Conservation (phyloP, 2,797 vertebrate genomes). For the Hapalemur alaotrensis region DNA sequence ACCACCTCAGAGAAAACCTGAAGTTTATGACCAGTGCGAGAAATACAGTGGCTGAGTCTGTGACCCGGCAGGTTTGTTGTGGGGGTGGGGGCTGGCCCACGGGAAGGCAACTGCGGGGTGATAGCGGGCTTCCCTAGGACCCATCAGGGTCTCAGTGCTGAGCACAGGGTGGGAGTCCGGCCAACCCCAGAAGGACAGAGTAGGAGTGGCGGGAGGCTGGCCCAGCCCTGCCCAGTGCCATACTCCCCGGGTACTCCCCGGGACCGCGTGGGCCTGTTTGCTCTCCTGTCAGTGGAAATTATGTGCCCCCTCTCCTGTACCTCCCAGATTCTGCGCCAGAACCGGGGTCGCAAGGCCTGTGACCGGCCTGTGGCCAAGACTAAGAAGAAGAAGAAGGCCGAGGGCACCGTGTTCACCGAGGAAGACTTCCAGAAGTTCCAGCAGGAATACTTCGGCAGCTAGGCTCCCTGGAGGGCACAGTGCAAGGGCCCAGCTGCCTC, state of each 20-base stretch:
- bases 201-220: background rate
- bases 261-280: background rate
- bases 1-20: slow-evolving; percentile 83
- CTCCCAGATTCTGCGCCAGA: slow-evolving; percentile 82
- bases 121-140: background rate
- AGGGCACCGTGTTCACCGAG: slow-evolving; percentile 86
- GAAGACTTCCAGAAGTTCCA: slow-evolving; percentile 88
- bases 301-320: background rate
- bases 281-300: background rate
- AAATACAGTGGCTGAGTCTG: slow-evolving; percentile 54
- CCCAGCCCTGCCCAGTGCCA: background rate
- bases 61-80: slow-evolving; percentile 79
- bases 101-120: background rate
- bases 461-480: background rate
- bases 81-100: rapidly evolving
- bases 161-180: background rate
- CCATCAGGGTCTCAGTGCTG: background rate
- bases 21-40: slow-evolving; percentile 80
- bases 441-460: slow-evolving; percentile 86
- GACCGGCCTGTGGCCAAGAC: slow-evolving; percentile 77
- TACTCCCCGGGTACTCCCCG: too few species aligned
- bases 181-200: too few species aligned
- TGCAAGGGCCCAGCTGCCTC: background rate
- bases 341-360: slow-evolving; percentile 85
- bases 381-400: slow-evolving; percentile 76